phyloP scores from a whole-genome alignment of 2,888 invertebrate genomes.

The Standfussiana lucernea region DNA sequence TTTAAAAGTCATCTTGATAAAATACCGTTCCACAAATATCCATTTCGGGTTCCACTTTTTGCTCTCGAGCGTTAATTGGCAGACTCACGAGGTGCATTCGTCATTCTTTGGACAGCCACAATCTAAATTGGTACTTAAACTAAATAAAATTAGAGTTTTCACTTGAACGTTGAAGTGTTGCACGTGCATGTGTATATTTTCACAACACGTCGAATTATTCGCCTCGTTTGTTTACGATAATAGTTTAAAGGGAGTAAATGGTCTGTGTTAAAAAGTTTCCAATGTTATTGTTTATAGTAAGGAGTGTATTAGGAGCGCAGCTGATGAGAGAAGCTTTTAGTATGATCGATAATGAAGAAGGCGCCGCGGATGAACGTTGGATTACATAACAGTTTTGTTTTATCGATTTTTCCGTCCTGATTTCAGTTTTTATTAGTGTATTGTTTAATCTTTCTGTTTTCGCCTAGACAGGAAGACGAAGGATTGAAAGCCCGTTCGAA shows the following conservation, averaged over 20 bases:
- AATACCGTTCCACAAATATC: conserved; percentile 66
- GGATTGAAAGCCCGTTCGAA: not conserved
- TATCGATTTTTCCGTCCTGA: conserved; percentile 48
- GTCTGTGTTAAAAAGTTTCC: conserved; percentile 88
- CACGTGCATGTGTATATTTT: conserved; percentile 88
- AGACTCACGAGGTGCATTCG: conserved; percentile 59
- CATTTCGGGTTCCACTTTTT: conserved; percentile 65
- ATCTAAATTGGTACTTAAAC: conserved; percentile 64
- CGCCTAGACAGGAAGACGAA: conserved; percentile 4
- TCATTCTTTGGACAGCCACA: conserved; percentile 63
- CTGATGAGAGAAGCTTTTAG: conserved; percentile 87
- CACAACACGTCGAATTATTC: conserved; percentile 88
- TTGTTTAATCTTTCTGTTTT: conserved; percentile 25
- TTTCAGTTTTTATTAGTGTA: conserved; percentile 35
- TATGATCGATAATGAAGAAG: conserved; percentile 72
- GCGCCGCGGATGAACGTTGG: conserved; percentile 61
- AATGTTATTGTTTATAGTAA: conserved; percentile 88
- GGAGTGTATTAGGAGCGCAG: conserved; percentile 79
- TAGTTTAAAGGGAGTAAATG: conserved; percentile 74
- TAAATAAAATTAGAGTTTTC: conserved; percentile 66
- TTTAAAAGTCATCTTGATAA: conserved; percentile 67
- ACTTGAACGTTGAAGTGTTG: conserved; percentile 76
- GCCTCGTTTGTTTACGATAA: conserved; percentile 80
- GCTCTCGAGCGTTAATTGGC: conserved; percentile 64
- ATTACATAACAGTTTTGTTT: conserved; percentile 54